These are phyloP conservation scores for Polyommatus icarus DNA, from an alignment of 2,888 invertebrate genomes.

Conservation along the genomic window DNA sequence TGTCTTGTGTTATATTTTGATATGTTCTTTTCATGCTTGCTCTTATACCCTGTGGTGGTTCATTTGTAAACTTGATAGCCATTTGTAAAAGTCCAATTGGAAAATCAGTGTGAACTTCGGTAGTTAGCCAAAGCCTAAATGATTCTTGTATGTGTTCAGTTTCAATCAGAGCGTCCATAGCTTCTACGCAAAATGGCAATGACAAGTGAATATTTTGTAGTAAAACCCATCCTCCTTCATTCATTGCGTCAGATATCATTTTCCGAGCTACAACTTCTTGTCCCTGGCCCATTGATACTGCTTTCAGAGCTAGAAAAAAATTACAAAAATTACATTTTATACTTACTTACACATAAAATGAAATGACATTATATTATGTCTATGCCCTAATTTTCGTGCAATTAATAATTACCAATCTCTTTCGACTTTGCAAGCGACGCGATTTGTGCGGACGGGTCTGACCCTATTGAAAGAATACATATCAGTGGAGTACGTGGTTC, in stretches of 20 bases:
- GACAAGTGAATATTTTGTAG: constrained; percentile 98
- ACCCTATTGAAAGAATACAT: constrained; percentile 96
- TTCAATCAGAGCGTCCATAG: constrained; percentile 93
- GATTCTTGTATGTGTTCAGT: constrained; percentile 89
- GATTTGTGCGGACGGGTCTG: constrained; percentile 98
- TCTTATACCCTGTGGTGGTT: constrained; percentile 95
- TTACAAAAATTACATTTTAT: background rate
- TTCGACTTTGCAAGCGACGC: constrained; percentile 91
- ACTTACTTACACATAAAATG: no score
- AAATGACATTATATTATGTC: no score
- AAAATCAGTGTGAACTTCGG: constrained; percentile 95
- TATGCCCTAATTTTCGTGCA: no score
- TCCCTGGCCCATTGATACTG: constrained; percentile 99
- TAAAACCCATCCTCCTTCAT: constrained; percentile 93
- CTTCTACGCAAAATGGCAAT: constrained; percentile 94
- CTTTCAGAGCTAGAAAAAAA: constrained; percentile 82
- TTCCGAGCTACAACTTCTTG: constrained; percentile 93
- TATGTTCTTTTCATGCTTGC: constrained; percentile 97
- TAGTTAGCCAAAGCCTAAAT: constrained; percentile 96
- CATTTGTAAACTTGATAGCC: constrained; percentile 98
- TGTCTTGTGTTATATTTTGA: constrained; percentile 93
- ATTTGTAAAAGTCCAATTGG: constrained; percentile 94
- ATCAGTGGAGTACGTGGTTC: constrained; percentile 93
- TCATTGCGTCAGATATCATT: constrained; percentile 90
- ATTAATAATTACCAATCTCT: constrained; percentile 84